phyloP scores from a whole-genome alignment of 2,797 vertebrate genomes.

The Chiroxiphia lanceolata region DNA sequence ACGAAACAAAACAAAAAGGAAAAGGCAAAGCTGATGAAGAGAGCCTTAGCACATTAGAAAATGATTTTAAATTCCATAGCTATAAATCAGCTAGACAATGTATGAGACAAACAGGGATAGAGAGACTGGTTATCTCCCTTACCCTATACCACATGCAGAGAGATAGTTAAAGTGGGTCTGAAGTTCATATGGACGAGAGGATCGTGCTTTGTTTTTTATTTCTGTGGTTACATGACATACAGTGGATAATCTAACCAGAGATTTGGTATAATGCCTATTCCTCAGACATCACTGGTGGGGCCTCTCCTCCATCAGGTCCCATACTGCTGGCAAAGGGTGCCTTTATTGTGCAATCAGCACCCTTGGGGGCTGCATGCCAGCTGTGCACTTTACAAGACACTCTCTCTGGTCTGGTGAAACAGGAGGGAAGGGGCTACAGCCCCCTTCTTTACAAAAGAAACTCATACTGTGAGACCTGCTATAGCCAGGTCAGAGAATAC shows the following conservation, averaged over 20 bases:
- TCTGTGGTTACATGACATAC: background rate
- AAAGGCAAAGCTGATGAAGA: background rate
- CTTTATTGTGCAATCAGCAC: background rate
- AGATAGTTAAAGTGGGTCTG: background rate
- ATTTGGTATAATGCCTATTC: background rate
- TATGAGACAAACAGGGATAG: background rate
- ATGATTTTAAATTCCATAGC: background rate
- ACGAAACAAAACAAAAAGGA: background rate
- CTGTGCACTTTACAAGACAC: background rate
- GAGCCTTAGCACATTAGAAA: background rate
- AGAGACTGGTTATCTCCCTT: background rate
- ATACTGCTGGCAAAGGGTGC: background rate
- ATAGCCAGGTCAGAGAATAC: background rate
- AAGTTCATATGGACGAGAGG: background rate
- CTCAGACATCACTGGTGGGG: background rate
- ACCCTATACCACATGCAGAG: background rate
- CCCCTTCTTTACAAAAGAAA: background rate
- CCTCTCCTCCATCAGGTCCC: background rate
- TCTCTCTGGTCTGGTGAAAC: background rate
- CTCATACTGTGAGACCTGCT: background rate
- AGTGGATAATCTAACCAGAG: background rate
- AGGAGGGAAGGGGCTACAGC: background rate
- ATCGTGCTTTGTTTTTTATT: background rate
- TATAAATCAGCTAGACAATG: background rate
- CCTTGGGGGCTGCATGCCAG: background rate